Conservation (phyloP, 1,140 invertebrate genomes). For the Anastrepha obliqua region DNA sequence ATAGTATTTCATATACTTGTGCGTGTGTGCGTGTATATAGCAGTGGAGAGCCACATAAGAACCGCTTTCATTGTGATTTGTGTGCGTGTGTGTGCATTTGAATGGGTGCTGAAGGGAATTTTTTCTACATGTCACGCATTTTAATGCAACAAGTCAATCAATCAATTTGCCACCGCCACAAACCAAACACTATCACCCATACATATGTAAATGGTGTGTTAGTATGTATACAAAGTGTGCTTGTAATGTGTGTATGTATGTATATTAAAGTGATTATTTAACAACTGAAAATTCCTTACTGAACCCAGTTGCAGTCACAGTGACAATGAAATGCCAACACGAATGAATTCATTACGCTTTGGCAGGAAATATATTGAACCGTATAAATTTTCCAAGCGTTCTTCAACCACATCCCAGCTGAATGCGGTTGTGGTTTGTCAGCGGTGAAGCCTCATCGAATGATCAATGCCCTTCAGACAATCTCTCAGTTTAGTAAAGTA, state of each 20-base stretch:
- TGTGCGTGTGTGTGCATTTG: background rate
- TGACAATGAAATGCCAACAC: background rate
- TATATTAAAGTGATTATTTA: background rate
- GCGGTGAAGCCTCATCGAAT: too few species aligned
- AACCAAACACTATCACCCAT: background rate
- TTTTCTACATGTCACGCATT: slow-evolving; percentile 43
- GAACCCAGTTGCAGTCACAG: background rate
- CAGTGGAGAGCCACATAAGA: background rate
- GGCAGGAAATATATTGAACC: background rate
- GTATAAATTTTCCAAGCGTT: background rate
- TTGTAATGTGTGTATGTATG: background rate
- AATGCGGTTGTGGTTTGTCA: background rate
- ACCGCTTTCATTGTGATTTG: background rate
- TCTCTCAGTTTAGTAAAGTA: too few species aligned
- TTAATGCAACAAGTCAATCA: slow-evolving; percentile 54
- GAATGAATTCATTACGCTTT: background rate
- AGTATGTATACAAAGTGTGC: background rate
- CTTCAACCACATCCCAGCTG: background rate
- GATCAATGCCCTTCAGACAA: too few species aligned
- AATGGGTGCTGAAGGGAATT: slow-evolving; percentile 16
- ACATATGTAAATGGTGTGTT: background rate
- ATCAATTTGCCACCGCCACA: slow-evolving; percentile 24
- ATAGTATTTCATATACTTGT: background rate
- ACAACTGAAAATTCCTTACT: background rate
- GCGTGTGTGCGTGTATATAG: background rate